Percentiles rank a stretch among this genome's conserved stretches.
phyloP scores from a whole-genome alignment of 2,888 invertebrate genomes.

The Diarsia rubi region DNA sequence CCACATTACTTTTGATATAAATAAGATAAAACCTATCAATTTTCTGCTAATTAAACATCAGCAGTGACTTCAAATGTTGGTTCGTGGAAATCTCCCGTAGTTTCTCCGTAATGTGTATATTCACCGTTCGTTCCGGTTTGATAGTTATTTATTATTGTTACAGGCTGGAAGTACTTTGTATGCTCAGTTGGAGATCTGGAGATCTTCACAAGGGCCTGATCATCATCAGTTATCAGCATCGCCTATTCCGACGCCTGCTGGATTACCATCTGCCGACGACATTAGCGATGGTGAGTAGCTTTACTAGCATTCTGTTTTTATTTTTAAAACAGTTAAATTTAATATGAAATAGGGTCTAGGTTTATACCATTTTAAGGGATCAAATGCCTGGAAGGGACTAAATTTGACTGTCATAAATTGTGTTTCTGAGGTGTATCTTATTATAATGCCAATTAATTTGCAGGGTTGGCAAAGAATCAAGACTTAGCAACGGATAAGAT shows the following conservation, averaged over 20 bases:
- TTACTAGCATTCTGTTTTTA: not conserved
- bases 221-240: slow-evolving; percentile 85
- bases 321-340: not conserved
- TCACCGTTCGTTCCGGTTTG: slow-evolving; percentile 42
- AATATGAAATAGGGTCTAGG: not conserved
- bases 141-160: slow-evolving; percentile 69
- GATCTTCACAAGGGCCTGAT: slow-evolving; percentile 88
- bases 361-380: not conserved
- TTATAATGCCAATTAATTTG: slow-evolving; percentile 61
- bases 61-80: slow-evolving; percentile 27
- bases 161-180: slow-evolving; percentile 96
- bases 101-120: slow-evolving; percentile 47
- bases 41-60: slow-evolving; percentile 25
- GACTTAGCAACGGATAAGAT: slow-evolving; percentile 63
- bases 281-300: slow-evolving; percentile 93
- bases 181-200: slow-evolving; percentile 96
- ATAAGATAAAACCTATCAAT: slow-evolving; percentile 40
- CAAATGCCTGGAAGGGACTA: not conserved
- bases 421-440: slow-evolving; percentile 42
- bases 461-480: slow-evolving; percentile 62
- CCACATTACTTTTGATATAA: slow-evolving; percentile 30
- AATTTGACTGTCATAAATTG: not conserved
- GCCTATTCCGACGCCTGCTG: slow-evolving; percentile 81
- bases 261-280: slow-evolving; percentile 91
- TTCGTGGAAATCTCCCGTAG: slow-evolving; percentile 39